Percentiles rank a stretch among this genome's conserved stretches.
Conservation (phyloP, 2,797 vertebrate genomes). For the Loris lydekkerianus region DNA sequence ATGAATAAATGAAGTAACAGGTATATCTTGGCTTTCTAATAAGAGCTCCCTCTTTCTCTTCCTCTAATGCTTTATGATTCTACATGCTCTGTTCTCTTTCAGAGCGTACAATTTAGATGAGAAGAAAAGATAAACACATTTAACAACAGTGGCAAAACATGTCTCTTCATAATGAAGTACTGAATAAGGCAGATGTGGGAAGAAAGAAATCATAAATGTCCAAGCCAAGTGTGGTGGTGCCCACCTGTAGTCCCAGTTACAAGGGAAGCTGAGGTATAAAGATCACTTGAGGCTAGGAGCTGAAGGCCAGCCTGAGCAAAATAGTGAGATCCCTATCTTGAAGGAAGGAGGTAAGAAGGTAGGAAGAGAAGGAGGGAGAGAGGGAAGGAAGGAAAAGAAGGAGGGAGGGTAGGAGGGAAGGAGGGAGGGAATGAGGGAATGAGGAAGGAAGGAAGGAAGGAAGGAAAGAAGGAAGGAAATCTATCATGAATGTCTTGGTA, state of each 20-base stretch:
- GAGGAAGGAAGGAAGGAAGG: not conserved
- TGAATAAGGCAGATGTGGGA: not conserved
- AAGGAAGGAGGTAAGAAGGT: no score
- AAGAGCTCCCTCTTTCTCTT: slow-evolving; percentile 18
- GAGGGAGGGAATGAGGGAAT: no score
- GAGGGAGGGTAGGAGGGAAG: not conserved
- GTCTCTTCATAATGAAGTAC: not conserved
- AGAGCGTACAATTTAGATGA: not conserved
- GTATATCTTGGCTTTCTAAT: not conserved
- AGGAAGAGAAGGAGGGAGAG: not conserved
- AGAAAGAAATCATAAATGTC: not conserved
- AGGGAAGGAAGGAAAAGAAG: no score
- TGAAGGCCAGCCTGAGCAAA: not conserved
- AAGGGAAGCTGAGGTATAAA: not conserved
- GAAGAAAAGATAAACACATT: slow-evolving; percentile 24
- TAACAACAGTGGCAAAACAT: not conserved
- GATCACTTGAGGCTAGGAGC: not conserved
- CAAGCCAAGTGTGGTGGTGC: not conserved
- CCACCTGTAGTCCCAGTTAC: not conserved
- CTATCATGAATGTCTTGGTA: not conserved
- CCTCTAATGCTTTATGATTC: slow-evolving; percentile 19
- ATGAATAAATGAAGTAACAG: not conserved
- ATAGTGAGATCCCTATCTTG: not conserved
- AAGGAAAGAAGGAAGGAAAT: not conserved
- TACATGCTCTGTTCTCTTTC: not conserved